Evolutionary conservation across 2,888 invertebrate species (phyloP).

Genomic region (Torymus tubicola): DNA sequence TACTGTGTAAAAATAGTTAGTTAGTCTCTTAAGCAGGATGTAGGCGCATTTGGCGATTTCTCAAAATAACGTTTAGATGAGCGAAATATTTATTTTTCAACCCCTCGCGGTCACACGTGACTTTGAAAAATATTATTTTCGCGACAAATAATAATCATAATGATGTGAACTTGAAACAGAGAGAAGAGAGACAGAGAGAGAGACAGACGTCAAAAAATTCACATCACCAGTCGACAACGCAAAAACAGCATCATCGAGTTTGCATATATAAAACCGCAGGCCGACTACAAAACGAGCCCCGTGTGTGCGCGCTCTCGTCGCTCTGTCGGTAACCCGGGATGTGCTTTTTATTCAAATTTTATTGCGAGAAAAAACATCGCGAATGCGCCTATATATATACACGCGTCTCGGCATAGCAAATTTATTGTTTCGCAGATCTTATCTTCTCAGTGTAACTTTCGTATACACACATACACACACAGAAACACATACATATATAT

Average conservation of each 20-base stretch:
- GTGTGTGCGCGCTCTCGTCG: background rate
- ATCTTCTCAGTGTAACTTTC: slow-evolving; percentile 47
- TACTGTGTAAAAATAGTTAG: slow-evolving; percentile 16
- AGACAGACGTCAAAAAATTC: too few relatives aligned
- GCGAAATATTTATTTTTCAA: background rate
- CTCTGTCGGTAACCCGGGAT: slow-evolving; percentile 12
- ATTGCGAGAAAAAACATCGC: background rate
- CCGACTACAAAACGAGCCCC: too few relatives aligned
- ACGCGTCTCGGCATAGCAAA: slow-evolving; percentile 10
- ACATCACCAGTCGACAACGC: too few relatives aligned
- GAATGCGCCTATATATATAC: slow-evolving; percentile 16
- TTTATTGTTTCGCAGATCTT: slow-evolving; percentile 30
- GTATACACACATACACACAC: background rate
- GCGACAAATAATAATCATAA: too few relatives aligned
- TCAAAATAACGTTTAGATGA: slow-evolving; percentile 3
- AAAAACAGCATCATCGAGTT: background rate
- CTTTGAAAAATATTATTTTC: too few relatives aligned
- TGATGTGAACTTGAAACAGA: too few relatives aligned
- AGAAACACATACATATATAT: too few relatives aligned
- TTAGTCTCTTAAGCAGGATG: background rate
- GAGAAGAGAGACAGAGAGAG: too few relatives aligned
- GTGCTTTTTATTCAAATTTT: too few relatives aligned
- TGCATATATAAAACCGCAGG: too few relatives aligned
- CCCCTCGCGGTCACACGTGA: too few relatives aligned
- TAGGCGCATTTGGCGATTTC: slow-evolving; percentile 20